Percentiles rank a stretch among this genome's conserved stretches.
Conservation (phyloP, 2,797 vertebrate genomes). For the Pyrocephalus nanus region DNA sequence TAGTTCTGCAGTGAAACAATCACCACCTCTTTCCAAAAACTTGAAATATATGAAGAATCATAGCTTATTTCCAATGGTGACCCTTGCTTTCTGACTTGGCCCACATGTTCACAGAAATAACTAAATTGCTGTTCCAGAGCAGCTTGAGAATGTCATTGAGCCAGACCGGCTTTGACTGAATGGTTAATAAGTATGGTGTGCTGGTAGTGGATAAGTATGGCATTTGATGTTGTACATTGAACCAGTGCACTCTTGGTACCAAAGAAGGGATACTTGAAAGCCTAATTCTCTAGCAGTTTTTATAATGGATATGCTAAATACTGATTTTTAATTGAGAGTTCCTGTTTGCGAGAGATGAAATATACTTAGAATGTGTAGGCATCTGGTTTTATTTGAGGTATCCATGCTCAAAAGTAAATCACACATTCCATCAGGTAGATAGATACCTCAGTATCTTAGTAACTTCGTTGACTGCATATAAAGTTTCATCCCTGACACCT, state of each 20-base stretch:
- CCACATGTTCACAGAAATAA: not conserved
- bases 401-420: not conserved
- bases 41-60: not conserved
- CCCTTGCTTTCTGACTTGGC: not conserved
- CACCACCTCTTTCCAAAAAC: not conserved
- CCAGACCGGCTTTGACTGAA: not conserved
- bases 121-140: not conserved
- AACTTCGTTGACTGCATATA: slow-evolving; percentile 15
- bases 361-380: not conserved
- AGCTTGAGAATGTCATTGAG: not conserved
- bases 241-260: not conserved
- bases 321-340: slow-evolving; percentile 33
- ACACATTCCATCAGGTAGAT: not conserved
- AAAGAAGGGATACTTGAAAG: slow-evolving; percentile 61
- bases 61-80: not conserved
- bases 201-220: not conserved
- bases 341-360: slow-evolving; percentile 37
- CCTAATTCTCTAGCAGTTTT: slow-evolving; percentile 57
- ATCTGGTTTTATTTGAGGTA: slow-evolving; percentile 19
- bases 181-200: not conserved
- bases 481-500: slow-evolving; percentile 70
- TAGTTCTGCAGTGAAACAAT: not conserved
- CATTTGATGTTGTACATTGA: not conserved
- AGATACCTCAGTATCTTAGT: not conserved
- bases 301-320: slow-evolving; percentile 50